Base-by-base conservation (phyloP, 2,797 vertebrate species). In the Scyliorhinus canicula region DNA sequence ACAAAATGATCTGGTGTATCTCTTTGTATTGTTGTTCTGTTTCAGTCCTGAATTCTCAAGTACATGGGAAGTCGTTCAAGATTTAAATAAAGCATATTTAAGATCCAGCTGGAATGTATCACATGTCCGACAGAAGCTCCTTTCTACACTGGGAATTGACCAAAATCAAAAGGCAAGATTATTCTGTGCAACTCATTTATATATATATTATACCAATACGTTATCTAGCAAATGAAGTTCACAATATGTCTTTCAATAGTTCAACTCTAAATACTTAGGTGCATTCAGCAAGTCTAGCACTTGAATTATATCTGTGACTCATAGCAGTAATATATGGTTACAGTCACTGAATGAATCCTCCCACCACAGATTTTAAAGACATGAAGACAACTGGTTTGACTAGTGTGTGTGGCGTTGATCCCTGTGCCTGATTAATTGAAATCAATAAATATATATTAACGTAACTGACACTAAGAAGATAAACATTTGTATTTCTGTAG, bases 111-210 rank as follows among this genome's bases (percentile, higher is more conserved):
- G 96, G 97, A 96, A 77, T 82, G 90, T 95, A 95, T 97, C 96
- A 55, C 95, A n/a, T 84, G 96, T 96, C 95, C 96, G 96, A 95
- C 96, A 96, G 93, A 97, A 96, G 93, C 96, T 97, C 95, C 16
- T 97, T 95, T 96, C 96, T 1, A 96, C 96, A 95, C 97, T 97
- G 0, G 95, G 97, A 91, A 95, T 97, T 95, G 96, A 96, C n/a
- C 91, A 95, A 95, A 96, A 96, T 95, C 96, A 85, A 96, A 97
- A 97, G 97, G 97, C 97, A 96, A 96, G 91, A 74, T 2, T 2
- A 26, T 88, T n/a, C 21, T 2, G 40, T 67, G n/a, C 26, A 65
- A 50, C 0, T 52, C 16, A 19, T 94, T 55, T 74, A 55, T 94
- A 50, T 12, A 60, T 60, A n/a, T 69, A 93, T 69, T 69, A 4